Evolutionary conservation across 2,888 invertebrate species (phyloP).

Genomic region (Pachydiplax longipennis): DNA sequence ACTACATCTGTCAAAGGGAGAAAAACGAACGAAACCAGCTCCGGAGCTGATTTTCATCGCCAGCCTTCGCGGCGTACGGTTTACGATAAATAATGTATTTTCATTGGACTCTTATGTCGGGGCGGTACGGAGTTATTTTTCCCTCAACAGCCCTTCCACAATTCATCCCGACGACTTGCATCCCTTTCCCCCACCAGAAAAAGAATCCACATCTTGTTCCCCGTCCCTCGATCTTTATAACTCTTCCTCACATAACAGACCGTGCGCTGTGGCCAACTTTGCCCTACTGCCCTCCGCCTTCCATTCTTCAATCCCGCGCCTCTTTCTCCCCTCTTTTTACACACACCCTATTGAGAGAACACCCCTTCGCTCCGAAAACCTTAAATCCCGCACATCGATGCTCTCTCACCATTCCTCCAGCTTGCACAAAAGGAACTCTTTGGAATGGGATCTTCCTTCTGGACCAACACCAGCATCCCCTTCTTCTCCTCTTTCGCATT

Average conservation of each 20-base stretch:
- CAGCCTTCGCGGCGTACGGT: neutral
- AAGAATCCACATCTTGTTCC: neutral
- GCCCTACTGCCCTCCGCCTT: neutral
- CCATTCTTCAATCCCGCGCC: neutral
- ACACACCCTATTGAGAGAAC: neutral
- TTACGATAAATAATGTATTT: neutral
- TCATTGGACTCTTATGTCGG: neutral
- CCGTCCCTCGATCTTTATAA: neutral
- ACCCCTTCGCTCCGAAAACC: slow-evolving; percentile 11
- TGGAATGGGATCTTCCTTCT: neutral
- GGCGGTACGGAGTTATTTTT: neutral
- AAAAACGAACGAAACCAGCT: neutral
- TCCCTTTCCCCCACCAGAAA: neutral
- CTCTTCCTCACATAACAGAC: neutral
- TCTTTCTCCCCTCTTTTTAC: neutral
- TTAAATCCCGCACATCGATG: neutral
- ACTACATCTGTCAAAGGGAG: neutral
- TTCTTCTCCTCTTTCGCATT: neutral
- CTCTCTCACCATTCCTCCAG: neutral
- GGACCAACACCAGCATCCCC: slow-evolving; percentile 6
- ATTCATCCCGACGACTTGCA: neutral
- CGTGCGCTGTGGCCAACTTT: slow-evolving; percentile 8
- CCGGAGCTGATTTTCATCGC: neutral
- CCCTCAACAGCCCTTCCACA: neutral
- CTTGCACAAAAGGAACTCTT: neutral